A percentile compares a stretch with the other conserved stretches of the same genome.
phyloP scores from a whole-genome alignment of 2,113 vertebrate species.

The Pampusana beccarii region DNA sequence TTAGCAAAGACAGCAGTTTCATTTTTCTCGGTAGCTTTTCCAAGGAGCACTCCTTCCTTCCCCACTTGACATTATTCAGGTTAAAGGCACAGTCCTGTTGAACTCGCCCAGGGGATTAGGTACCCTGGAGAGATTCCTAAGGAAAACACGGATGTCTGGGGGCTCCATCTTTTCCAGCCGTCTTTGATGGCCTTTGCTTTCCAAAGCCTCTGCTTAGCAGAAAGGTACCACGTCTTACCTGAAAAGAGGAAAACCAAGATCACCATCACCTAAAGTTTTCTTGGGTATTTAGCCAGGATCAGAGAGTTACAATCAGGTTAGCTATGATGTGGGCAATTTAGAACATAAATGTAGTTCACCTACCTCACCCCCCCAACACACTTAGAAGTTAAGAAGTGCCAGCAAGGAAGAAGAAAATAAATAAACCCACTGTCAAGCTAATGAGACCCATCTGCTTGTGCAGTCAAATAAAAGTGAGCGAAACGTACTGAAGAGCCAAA shows the following conservation, averaged over 20 bases:
- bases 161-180: not conserved
- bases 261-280: not conserved
- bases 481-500: not conserved
- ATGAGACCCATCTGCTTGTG: slow-evolving; percentile 35
- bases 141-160: not conserved
- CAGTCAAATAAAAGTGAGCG: slow-evolving; percentile 7
- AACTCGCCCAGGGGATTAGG: not conserved
- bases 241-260: not conserved
- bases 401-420: slow-evolving; percentile 29
- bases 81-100: not conserved
- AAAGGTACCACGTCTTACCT: not conserved
- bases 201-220: not conserved
- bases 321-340: not conserved
- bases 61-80: not conserved
- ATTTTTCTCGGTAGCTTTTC: not conserved
- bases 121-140: not conserved
- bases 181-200: not conserved
- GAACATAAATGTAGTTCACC: not conserved
- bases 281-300: not conserved
- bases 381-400: not conserved
- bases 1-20: not conserved
- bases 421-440: not conserved
- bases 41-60: not conserved
- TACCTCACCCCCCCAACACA: not conserved
- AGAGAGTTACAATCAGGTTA: not conserved